Base-by-base conservation (phyloP, 35 echinoderm and acorn worm species). In the Heliocidaris tuberculata region DNA sequence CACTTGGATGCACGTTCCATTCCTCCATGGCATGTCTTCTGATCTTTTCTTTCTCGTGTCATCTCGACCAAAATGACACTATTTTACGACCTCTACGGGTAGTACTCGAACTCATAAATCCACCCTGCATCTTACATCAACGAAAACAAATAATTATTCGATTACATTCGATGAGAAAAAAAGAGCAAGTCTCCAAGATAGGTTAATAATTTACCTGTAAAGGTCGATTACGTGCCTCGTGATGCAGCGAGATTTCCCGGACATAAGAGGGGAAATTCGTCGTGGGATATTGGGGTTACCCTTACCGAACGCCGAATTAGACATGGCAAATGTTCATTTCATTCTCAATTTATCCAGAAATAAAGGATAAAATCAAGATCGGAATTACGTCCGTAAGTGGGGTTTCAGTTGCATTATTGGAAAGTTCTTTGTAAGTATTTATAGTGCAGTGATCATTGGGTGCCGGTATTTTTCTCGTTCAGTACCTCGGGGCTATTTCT, bases 61-160 rank as follows among this genome's bases (percentile, higher is more conserved):
- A 78, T 78, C 27, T 24, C 27, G 2, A 21, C 65, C 65, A n/a
- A 78, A n/a, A 78, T 78, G 65, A 78, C 65, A 78, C 65, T 78
- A 78, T n/a, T 78, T 78, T 78, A 78, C 65, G 65, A 78, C 21
- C 65, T 27, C 65, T 78, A n/a, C 27, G 27, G 27, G 65, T 42
- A 78, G 27, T 78, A 78, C 7, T 78, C 21, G 21, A 78, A 78
- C 65, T 78, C 65, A 78, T 78, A 78, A 78, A 78, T 78, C 65
- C 65, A 78, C 15, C 21, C 65, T 78, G 21, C 65, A 78, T 78
- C 65, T 78, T 78, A n/a, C 27, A 78, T 78, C 65, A 78, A 78
- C 65, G 65, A 78, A 78, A 78, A 78, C 65, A 78, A 78, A 78
- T 78, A 78, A 78, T 78, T 78, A 78, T 78, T 78, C 65, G 65